phyloP scores from a whole-genome alignment of 2,113 vertebrate genomes.

The Prionailurus viverrinus region DNA sequence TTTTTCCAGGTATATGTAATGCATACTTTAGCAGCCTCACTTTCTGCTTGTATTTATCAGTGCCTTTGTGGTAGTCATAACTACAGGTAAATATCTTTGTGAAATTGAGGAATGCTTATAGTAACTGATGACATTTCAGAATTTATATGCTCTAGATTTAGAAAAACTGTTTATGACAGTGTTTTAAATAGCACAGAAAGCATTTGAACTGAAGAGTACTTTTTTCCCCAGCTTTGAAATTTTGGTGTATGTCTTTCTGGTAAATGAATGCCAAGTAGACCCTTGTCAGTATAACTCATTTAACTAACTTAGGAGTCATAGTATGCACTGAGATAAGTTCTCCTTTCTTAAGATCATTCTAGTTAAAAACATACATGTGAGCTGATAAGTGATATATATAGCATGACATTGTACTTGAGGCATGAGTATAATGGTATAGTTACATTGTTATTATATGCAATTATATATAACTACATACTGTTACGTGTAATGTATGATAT shows the following conservation, averaged over 20 bases:
- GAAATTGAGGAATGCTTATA: conserved; percentile 60
- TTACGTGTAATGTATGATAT: not conserved
- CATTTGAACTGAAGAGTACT: not conserved
- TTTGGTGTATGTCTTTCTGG: conserved; percentile 40
- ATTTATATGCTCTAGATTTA: conserved; percentile 37
- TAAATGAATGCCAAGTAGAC: conserved; percentile 30
- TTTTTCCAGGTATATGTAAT: conserved; percentile 94
- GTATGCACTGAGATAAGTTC: not conserved
- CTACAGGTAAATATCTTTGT: conserved; percentile 91
- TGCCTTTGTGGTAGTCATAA: conserved; percentile 97
- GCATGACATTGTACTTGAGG: not conserved
- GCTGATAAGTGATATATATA: not conserved
- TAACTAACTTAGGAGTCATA: not conserved
- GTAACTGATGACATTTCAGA: conserved; percentile 1
- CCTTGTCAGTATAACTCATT: not conserved
- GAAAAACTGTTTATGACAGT: not conserved
- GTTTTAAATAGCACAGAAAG: conserved; percentile 49
- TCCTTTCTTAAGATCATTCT: not conserved
- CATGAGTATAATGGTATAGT: not conserved
- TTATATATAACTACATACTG: not conserved
- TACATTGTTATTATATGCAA: not conserved
- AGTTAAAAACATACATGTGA: conserved; percentile 6
- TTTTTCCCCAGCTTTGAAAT: conserved; percentile 49
- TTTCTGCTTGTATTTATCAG: conserved; percentile 99
- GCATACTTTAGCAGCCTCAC: conserved; percentile 97